These are phyloP conservation scores for Psococerastis gibbosa DNA, from an alignment of 2,888 invertebrate genomes.

Conservation along the genomic window DNA sequence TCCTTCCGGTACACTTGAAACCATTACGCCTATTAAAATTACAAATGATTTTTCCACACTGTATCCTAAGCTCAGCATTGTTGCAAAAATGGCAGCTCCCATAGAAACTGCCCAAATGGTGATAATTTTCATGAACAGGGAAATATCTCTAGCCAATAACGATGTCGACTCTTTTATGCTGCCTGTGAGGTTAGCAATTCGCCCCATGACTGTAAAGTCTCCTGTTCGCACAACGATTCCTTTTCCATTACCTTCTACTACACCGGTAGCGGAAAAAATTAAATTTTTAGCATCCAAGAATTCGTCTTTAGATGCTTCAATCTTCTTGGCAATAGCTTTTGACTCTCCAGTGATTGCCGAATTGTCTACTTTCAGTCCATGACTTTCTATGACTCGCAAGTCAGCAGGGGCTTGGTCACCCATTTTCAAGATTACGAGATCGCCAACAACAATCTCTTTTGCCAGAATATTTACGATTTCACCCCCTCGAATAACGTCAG, in stretches of 20 bases:
- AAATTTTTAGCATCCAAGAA: not conserved
- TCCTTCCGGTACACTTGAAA: slow-evolving; percentile 97
- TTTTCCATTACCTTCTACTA: not conserved
- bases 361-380: not conserved
- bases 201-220: not conserved
- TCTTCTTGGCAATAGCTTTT: not conserved
- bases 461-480: not conserved
- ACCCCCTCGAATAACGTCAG: not conserved
- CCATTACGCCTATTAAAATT: slow-evolving; percentile 98
- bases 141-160: slow-evolving; percentile 62
- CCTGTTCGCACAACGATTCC: not conserved
- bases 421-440: not conserved
- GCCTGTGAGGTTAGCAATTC: not conserved
- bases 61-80: slow-evolving; percentile 94
- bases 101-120: slow-evolving; percentile 91
- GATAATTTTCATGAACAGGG: slow-evolving; percentile 96
- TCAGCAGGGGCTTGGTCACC: not conserved
- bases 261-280: not conserved
- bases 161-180: not conserved
- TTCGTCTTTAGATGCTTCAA: not conserved
- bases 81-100: slow-evolving; percentile 92
- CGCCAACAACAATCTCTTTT: not conserved
- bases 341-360: not conserved
- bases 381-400: not conserved
- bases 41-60: slow-evolving; percentile 98